Conservation (phyloP, 2,797 vertebrate species). For the Pseudomugil tenellus region DNA sequence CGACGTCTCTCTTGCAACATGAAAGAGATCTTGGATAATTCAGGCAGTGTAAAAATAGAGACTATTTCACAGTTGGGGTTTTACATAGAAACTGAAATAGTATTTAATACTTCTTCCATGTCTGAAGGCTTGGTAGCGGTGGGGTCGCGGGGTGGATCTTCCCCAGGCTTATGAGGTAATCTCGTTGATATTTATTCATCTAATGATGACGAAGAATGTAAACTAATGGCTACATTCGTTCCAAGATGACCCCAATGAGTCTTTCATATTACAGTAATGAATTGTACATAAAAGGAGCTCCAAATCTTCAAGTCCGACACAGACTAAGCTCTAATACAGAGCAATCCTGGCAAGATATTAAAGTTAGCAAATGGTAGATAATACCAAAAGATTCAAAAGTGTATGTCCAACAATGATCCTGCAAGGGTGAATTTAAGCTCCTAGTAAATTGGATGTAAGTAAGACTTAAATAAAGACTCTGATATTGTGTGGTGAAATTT, state of each 20-base stretch:
- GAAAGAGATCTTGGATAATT: conserved; percentile 76
- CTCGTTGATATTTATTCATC: conserved; percentile 84
- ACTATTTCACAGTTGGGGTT: conserved; percentile 68
- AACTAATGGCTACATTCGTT: conserved; percentile 75
- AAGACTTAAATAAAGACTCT: conserved; percentile 76
- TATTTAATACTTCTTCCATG: conserved; percentile 72
- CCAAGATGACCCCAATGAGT: conserved; percentile 76
- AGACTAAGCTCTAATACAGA: conserved; percentile 73
- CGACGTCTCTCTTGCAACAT: conserved; percentile 61
- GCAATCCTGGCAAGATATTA: conserved; percentile 81
- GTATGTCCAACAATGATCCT: conserved; percentile 75
- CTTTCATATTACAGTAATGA: conserved; percentile 78
- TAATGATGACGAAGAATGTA: conserved; percentile 84
- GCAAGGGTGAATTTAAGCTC: conserved; percentile 78
- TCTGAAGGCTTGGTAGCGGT: conserved; percentile 57
- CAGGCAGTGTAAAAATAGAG: conserved; percentile 51
- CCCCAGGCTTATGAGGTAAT: conserved; percentile 80
- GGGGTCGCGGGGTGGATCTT: conserved; percentile 56
- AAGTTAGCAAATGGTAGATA: conserved; percentile 82
- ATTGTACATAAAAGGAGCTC: conserved; percentile 77
- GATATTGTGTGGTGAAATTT: conserved; percentile 63
- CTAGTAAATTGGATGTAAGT: conserved; percentile 78
- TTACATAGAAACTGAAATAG: conserved; percentile 71
- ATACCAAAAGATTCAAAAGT: conserved; percentile 78
- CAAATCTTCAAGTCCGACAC: conserved; percentile 73